Percentiles rank a stretch among this genome's conserved stretches.
Evolutionary conservation across 1,140 invertebrate genomes (phyloP).

Genomic region (Bombus superbus): DNA sequence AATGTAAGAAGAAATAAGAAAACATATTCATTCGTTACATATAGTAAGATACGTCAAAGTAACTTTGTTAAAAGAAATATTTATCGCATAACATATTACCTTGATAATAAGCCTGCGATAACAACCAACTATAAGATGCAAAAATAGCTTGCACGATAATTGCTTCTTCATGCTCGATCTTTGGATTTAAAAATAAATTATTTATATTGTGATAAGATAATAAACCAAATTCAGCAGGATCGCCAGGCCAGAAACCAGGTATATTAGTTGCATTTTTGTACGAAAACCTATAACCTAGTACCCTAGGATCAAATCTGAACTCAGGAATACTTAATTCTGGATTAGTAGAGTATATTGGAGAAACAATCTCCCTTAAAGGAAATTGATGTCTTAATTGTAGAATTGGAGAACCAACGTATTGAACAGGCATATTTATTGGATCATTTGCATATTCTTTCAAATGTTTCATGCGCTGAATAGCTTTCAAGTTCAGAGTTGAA

Average conservation of each 20-base stretch:
- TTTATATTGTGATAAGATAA: slow-evolving; percentile 88
- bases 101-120: slow-evolving; percentile 91
- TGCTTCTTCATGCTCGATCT: slow-evolving; percentile 84
- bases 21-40: slow-evolving; percentile 61
- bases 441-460: slow-evolving; percentile 81
- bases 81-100: slow-evolving; percentile 80
- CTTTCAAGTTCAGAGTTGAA: slow-evolving; percentile 78
- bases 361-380: slow-evolving; percentile 86
- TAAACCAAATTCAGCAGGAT: slow-evolving; percentile 88
- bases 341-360: slow-evolving; percentile 84
- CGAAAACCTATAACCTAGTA: slow-evolving; percentile 82
- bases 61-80: slow-evolving; percentile 18
- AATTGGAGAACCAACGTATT: slow-evolving; percentile 87
- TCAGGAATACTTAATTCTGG: slow-evolving; percentile 83
- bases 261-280: slow-evolving; percentile 87
- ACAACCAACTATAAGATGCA: slow-evolving; percentile 90
- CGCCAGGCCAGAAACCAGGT: slow-evolving; percentile 92
- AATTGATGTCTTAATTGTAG: slow-evolving; percentile 86
- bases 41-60: not conserved
- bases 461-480: no score
- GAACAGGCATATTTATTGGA: slow-evolving; percentile 85
- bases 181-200: slow-evolving; percentile 78
- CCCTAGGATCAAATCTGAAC: slow-evolving; percentile 84
- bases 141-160: slow-evolving; percentile 89
- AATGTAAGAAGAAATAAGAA: slow-evolving; percentile 22